Conservation (phyloP, 2,113 vertebrate species). For the Lamprotornis superbus region DNA sequence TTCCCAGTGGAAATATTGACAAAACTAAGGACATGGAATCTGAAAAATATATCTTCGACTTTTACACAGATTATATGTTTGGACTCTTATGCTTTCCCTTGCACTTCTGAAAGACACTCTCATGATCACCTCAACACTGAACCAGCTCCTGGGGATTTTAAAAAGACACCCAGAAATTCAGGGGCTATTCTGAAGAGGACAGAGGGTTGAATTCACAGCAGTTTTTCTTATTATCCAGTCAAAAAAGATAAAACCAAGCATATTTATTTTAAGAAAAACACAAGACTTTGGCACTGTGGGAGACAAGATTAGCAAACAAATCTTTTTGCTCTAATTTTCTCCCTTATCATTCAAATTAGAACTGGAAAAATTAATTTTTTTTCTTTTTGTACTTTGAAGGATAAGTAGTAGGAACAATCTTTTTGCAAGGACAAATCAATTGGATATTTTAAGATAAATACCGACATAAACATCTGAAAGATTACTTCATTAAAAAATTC, state of each 20-base stretch:
- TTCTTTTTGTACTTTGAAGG: slow-evolving; percentile 1
- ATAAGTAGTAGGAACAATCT: not conserved
- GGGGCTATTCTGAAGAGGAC: not conserved
- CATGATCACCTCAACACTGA: not conserved
- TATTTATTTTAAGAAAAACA: slow-evolving; percentile 47
- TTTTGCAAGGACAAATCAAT: not conserved
- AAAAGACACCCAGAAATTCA: not conserved
- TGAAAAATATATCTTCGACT: rapidly evolving
- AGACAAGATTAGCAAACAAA: not conserved
- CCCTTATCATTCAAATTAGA: not conserved
- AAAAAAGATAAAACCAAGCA: slow-evolving; percentile 1
- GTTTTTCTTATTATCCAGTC: not conserved
- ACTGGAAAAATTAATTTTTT: slow-evolving; percentile 13
- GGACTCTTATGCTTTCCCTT: not conserved
- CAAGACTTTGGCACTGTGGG: not conserved
- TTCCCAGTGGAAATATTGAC: not conserved
- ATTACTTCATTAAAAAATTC: not conserved
- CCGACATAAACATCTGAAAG: not conserved
- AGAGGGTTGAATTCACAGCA: not conserved
- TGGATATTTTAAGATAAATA: not conserved
- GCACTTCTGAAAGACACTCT: not conserved
- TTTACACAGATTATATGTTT: not conserved
- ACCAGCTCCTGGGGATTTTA: not conserved
- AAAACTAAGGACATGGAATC: not conserved
- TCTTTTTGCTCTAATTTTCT: slow-evolving; percentile 19